phyloP scores from a whole-genome alignment of 2,888 invertebrate genomes.

The Dexiosoma caninum region DNA sequence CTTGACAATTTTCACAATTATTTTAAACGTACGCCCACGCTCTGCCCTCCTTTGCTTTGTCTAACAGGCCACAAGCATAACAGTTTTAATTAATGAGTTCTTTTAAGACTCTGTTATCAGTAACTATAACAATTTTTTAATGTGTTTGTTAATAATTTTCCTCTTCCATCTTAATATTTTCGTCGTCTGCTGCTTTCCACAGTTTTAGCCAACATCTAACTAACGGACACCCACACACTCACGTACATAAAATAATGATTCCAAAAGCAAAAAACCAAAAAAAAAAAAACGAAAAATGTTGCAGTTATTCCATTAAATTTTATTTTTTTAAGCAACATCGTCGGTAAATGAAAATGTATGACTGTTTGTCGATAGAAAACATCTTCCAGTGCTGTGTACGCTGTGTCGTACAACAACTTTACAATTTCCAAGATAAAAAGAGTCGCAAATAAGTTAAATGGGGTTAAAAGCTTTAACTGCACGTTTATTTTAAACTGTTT shows the following conservation, averaged over 20 bases:
- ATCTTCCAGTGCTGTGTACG: constrained; percentile 21
- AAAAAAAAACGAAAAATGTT: constrained; percentile 30
- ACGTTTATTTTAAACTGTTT: constrained; percentile 52
- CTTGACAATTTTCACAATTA: not conserved
- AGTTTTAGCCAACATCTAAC: not conserved
- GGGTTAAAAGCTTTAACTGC: constrained; percentile 63
- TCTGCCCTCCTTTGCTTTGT: not conserved
- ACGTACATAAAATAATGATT: constrained; percentile 38
- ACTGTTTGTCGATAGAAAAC: constrained; percentile 19
- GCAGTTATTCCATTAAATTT: constrained; percentile 9
- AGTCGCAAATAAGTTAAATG: constrained; percentile 51
- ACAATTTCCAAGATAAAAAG: constrained; percentile 31
- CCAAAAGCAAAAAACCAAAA: too few species aligned
- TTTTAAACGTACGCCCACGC: not conserved
- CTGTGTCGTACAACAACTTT: constrained; percentile 16
- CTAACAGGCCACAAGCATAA: not conserved
- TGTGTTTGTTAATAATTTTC: constrained; percentile 53
- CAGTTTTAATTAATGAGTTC: constrained; percentile 34
- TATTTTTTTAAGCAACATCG: not conserved
- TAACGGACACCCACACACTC: constrained; percentile 25
- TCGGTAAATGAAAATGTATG: not conserved
- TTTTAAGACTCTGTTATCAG: constrained; percentile 45
- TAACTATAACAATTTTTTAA: constrained; percentile 52
- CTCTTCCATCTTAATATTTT: constrained; percentile 27
- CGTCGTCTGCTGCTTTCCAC: not conserved